Evolutionary conservation across 2,797 vertebrate species (phyloP), one percentile per base, ranked within the genome.

Genomic region (Cebuella pygmaea): DNA sequence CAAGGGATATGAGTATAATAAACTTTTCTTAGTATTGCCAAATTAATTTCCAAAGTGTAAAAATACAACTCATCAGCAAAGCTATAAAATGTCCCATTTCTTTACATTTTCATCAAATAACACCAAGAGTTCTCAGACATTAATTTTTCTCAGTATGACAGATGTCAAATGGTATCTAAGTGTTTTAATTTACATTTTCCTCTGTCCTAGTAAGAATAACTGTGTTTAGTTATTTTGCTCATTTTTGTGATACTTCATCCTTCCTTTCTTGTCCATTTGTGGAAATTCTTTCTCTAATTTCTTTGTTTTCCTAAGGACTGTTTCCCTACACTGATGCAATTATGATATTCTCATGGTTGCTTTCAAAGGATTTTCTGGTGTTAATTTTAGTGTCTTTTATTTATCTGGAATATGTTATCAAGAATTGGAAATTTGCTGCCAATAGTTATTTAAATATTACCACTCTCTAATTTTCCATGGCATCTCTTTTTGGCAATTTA

Each of bases 21-120:
- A 75, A 67, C 41, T 87, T 81, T 84, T 89, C 59, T 72, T 96
- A 1, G 41, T 74, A 72, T 55, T 90, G 22, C 30, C 33, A 86
- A 88, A 79, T 83, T 88, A 90, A 39, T 96, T 95, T 95, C 61
- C 59, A 95, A 91, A 88, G 19, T 85, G 6, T 52, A 78, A 10
- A 36, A 78, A 59, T 78, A 86, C 94, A 93, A 55, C 12, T 82
- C 3, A 33, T 82, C 27, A 78, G 30, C 26, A 92, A 86, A 90
- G 33, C 7, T 64, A 20, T 36, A 74, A 78, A 89, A 92, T 12
- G 7, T 64, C 11, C 33, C 41, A 75, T 91, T 88, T 80, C 15
- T 26, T 82, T n/a, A 46, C 72, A 61, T 17, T 70, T 8, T 93
- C 27, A 81, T 9, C 30, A 80, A 79, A 90, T 87, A 72, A 76